Evolutionary conservation across 2,888 invertebrate genomes (phyloP).

Genomic region (Melitaea athalia): DNA sequence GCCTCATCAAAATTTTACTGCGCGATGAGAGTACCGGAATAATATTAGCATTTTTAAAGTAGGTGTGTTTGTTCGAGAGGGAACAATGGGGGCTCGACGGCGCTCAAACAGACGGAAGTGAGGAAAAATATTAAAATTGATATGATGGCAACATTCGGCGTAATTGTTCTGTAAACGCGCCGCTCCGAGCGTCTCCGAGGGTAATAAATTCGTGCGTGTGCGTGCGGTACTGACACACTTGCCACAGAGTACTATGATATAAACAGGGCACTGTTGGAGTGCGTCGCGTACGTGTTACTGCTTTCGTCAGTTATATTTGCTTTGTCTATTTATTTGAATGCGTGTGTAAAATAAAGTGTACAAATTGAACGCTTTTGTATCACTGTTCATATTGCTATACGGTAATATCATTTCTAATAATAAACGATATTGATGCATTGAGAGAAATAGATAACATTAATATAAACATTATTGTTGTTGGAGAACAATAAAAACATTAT

Average conservation of each 20-base stretch:
- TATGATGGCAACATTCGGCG: conserved; percentile 10
- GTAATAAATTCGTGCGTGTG: conserved; percentile 6
- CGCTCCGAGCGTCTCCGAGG: background rate
- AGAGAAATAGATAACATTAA: no score
- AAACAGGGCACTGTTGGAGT: no score
- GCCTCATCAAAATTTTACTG: conserved; percentile 24
- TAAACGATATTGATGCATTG: no score
- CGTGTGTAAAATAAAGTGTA: no score
- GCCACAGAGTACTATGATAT: no score
- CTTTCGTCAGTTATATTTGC: background rate
- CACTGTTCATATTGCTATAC: no score
- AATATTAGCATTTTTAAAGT: conserved; percentile 31
- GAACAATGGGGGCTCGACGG: conserved; percentile 14
- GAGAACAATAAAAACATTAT: no score
- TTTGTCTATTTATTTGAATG: background rate
- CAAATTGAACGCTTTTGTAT: no score
- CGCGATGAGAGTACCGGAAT: conserved; percentile 19
- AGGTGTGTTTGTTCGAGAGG: conserved; percentile 9
- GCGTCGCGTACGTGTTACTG: background rate
- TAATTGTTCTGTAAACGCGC: conserved; percentile 19
- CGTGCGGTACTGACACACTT: no score
- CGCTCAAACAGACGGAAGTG: conserved; percentile 12
- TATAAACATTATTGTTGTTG: no score
- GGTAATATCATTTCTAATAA: no score
- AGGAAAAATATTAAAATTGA: conserved; percentile 1